These are phyloP conservation scores for Tolmerus cingulatus DNA, from an alignment of 2,888 invertebrate genomes.

Conservation along the genomic window DNA sequence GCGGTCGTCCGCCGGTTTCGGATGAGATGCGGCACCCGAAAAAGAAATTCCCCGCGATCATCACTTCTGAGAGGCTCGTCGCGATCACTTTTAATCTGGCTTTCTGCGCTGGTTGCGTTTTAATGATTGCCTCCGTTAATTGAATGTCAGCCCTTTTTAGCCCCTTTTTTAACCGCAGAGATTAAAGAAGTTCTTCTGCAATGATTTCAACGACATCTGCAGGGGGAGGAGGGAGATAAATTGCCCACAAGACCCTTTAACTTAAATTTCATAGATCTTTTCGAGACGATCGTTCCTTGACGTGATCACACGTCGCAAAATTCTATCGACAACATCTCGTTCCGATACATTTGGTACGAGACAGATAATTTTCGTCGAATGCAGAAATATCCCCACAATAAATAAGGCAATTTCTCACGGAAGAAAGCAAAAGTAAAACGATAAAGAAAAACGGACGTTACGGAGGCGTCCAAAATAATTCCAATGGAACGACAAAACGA, in stretches of 20 bases:
- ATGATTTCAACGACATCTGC: neutral
- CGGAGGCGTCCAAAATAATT: neutral
- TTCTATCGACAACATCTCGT: conserved; percentile 49
- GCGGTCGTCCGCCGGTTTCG: neutral
- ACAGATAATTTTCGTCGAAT: conserved; percentile 50
- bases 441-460: neutral
- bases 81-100: neutral
- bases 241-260: neutral
- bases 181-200: neutral
- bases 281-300: neutral
- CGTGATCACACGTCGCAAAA: neutral
- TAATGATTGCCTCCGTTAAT: conserved; percentile 34
- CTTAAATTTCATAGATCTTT: neutral
- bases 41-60: conserved; percentile 34
- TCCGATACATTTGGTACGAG: conserved; percentile 53
- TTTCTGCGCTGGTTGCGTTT: conserved; percentile 6
- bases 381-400: conserved; percentile 35
- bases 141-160: conserved; percentile 13
- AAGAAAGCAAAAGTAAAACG: neutral
- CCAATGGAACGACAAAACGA: conserved; percentile 8
- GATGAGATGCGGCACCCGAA: conserved; percentile 4
- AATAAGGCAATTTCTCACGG: conserved; percentile 5
- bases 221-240: neutral
- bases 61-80: conserved; percentile 9
- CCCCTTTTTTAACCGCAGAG: neutral